Conservation (phyloP, 2,113 vertebrate species). For the Todiramphus chloris region DNA sequence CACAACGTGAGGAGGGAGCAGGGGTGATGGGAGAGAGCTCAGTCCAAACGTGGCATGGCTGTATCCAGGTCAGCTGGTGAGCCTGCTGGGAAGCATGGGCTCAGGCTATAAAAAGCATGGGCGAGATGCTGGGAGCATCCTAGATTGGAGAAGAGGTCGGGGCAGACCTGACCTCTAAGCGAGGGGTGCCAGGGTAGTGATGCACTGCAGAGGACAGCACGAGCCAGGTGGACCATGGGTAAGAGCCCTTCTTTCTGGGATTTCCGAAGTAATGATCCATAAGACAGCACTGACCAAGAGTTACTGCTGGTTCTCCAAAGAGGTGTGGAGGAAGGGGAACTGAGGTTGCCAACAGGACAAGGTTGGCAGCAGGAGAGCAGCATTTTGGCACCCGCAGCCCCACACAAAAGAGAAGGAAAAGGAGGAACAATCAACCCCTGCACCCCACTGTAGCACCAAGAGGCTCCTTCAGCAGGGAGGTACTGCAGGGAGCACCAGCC, state of each 20-base stretch:
- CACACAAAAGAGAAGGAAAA: fast-evolving
- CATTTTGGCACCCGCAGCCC: not conserved
- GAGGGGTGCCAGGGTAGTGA: fast-evolving
- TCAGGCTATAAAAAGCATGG: not conserved
- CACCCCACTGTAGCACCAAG: not conserved
- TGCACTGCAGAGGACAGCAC: not conserved
- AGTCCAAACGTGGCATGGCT: fast-evolving
- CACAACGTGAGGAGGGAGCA: fast-evolving
- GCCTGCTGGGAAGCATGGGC: not conserved
- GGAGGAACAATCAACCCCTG: not conserved
- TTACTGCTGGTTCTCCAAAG: not conserved
- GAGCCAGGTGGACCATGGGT: fast-evolving
- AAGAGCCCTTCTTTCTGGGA: not conserved
- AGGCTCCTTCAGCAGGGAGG: not conserved
- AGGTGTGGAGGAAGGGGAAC: not conserved
- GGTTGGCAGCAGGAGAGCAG: not conserved
- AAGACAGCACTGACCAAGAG: not conserved
- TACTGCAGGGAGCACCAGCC: not conserved
- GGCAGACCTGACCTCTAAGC: not conserved
- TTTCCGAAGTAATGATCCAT: not conserved
- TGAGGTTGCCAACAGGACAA: not conserved
- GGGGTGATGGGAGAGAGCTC: fast-evolving
- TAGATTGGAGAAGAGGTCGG: fast-evolving
- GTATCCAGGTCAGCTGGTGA: not conserved
- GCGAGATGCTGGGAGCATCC: not conserved